These are phyloP conservation scores for Priocnemis perturbator DNA, from an alignment of 2,888 invertebrate species.

Conservation along the genomic window DNA sequence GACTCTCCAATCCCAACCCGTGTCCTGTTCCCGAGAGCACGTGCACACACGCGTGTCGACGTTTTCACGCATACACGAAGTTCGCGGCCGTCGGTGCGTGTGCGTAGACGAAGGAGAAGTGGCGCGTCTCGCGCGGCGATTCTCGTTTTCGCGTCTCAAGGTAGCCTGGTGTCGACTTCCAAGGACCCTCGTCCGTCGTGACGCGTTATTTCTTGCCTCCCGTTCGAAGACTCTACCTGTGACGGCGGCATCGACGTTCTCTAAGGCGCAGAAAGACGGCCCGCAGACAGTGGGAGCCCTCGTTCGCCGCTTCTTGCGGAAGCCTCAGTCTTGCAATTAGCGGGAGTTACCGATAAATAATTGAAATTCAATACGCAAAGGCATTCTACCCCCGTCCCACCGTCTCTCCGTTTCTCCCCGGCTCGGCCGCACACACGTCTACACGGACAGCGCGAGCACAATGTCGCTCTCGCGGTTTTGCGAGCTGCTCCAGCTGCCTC, in stretches of 20 bases:
- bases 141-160: slow-evolving; percentile 51
- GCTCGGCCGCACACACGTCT: slow-evolving; percentile 6
- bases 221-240: slow-evolving; percentile 18
- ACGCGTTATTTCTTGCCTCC: slow-evolving; percentile 46
- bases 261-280: slow-evolving; percentile 4
- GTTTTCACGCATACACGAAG: neutral
- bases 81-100: slow-evolving; percentile 20
- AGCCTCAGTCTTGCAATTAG: slow-evolving; percentile 54
- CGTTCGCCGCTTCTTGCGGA: slow-evolving; percentile 48
- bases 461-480: neutral
- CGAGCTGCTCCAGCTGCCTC: neutral
- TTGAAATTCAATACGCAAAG: slow-evolving; percentile 64
- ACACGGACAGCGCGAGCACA: neutral
- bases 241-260: slow-evolving; percentile 24
- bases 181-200: slow-evolving; percentile 50
- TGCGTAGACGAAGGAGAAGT: slow-evolving; percentile 12
- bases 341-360: slow-evolving; percentile 64
- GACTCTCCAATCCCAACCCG: slow-evolving; percentile 27
- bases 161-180: slow-evolving; percentile 54
- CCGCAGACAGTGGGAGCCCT: slow-evolving; percentile 16
- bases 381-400: neutral
- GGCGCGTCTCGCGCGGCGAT: slow-evolving; percentile 32
- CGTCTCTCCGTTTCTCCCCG: slow-evolving; percentile 1
- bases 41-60: neutral
- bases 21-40: neutral